Evolutionary conservation across 2,797 vertebrate genomes (phyloP).

Genomic region (Erpetoichthys calabaricus): DNA sequence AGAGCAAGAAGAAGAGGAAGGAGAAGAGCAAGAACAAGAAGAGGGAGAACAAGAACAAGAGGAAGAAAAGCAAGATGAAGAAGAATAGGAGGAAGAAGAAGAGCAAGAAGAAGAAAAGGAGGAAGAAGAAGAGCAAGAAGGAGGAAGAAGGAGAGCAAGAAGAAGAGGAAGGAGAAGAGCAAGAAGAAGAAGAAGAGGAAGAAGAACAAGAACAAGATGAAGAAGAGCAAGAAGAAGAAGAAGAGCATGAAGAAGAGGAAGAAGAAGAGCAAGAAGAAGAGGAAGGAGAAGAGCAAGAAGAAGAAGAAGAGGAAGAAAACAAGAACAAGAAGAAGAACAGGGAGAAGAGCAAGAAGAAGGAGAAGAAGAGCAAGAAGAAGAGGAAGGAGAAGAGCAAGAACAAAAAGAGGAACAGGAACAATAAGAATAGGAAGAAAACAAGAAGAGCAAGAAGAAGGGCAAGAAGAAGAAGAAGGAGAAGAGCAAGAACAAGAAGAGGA

Average conservation of each 20-base stretch:
- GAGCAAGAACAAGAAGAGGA: too few species aligned
- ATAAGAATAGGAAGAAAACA: too few species aligned
- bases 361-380: too few species aligned
- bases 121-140: slow-evolving; percentile 12
- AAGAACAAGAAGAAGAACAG: neutral
- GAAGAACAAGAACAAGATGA: neutral
- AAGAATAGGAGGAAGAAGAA: too few species aligned
- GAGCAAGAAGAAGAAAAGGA: slow-evolving; percentile 13
- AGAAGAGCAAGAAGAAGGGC: too few species aligned
- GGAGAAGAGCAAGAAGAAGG: neutral
- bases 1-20: slow-evolving; percentile 13
- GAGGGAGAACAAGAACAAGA: neutral
- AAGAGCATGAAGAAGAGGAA: neutral
- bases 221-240: neutral
- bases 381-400: too few species aligned
- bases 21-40: slow-evolving; percentile 3
- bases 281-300: neutral
- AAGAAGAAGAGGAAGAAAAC: too few species aligned
- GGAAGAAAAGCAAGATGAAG: too few species aligned
- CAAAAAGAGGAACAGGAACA: too few species aligned
- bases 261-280: too few species aligned
- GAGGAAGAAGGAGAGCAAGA: slow-evolving; percentile 14
- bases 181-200: slow-evolving; percentile 7
- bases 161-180: slow-evolving; percentile 8
- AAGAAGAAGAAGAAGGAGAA: too few species aligned